Conservation (phyloP, 2,797 vertebrate genomes). For the Gallinago nigripennis region DNA sequence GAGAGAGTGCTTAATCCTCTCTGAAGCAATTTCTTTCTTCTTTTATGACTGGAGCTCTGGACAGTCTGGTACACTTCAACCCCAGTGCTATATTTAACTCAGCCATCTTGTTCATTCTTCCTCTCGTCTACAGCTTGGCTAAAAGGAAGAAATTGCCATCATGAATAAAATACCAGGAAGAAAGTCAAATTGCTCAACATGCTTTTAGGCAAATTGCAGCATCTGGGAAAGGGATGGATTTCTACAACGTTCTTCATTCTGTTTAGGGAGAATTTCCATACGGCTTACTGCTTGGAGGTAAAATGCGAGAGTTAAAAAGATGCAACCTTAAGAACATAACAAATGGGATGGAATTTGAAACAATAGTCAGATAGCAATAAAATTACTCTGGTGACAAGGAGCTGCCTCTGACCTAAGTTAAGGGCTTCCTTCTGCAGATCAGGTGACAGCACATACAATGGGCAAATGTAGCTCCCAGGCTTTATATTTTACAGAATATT, state of each 20-base stretch:
- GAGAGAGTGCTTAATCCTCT: slow-evolving; percentile 46
- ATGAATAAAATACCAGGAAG: slow-evolving; percentile 44
- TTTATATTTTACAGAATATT: neutral
- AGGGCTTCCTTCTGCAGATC: neutral
- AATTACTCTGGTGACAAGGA: neutral
- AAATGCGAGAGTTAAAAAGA: neutral
- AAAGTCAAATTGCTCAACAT: neutral
- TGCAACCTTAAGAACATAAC: neutral
- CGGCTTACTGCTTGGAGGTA: neutral
- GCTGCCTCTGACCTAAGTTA: neutral
- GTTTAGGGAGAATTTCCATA: neutral
- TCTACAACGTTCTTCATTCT: neutral
- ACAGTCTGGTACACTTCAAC: slow-evolving; percentile 40
- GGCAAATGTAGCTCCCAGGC: neutral
- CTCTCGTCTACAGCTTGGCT: slow-evolving; percentile 16
- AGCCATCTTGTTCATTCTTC: slow-evolving; percentile 47
- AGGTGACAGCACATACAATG: neutral
- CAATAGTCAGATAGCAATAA: neutral
- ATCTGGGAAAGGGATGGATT: neutral
- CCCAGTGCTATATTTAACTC: slow-evolving; percentile 53
- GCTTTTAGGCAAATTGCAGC: neutral
- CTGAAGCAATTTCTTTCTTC: slow-evolving; percentile 68
- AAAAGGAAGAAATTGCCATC: slow-evolving; percentile 36
- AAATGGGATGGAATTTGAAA: neutral
- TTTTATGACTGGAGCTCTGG: slow-evolving; percentile 51